Percentiles rank a stretch among this genome's conserved stretches.
These are phyloP conservation scores for Emesis russula DNA, from an alignment of 2,888 invertebrate genomes.

Conservation along the genomic window DNA sequence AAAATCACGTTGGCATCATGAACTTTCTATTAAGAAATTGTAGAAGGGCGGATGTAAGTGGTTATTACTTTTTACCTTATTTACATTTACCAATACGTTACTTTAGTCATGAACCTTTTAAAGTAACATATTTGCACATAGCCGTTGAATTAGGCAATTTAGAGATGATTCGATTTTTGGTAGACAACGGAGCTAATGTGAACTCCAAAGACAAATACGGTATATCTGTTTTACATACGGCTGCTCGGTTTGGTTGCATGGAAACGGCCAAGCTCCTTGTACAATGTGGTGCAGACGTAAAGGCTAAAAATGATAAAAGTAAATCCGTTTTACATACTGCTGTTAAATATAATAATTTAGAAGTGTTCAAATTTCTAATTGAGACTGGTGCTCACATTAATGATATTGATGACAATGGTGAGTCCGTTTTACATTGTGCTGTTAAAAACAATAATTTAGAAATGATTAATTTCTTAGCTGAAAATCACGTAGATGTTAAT, in stretches of 20 bases:
- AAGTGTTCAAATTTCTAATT: constrained; percentile 19
- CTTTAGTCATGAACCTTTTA: background rate
- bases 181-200: background rate
- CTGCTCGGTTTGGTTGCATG: background rate
- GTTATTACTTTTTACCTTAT: background rate
- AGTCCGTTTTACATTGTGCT: background rate
- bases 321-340: constrained; percentile 13
- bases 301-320: background rate
- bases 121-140: background rate
- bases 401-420: background rate
- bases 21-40: background rate
- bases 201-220: constrained; percentile 2
- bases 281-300: background rate
- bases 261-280: background rate
- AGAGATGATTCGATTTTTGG: background rate
- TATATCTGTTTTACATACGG: background rate
- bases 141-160: constrained; percentile 6
- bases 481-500: background rate
- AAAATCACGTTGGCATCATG: background rate
- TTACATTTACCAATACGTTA: background rate
- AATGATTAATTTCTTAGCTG: background rate
- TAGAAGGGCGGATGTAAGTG: background rate
- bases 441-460: background rate
- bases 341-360: background rate
- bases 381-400: constrained; percentile 14